Conservation (phyloP, 1,140 invertebrate species). For the Microplitis demolitor region DNA sequence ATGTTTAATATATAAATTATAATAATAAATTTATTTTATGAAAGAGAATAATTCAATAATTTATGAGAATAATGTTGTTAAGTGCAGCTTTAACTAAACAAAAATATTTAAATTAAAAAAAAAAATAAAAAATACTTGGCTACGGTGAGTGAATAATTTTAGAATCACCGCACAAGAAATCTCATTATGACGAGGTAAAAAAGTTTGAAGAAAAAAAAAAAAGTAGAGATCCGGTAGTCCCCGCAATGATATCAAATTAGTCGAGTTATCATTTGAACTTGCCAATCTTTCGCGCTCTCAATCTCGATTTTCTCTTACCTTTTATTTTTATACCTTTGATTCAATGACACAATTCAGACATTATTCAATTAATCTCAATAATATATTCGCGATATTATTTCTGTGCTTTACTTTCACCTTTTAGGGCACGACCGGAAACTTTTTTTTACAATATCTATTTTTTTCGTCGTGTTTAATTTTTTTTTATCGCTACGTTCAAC, state of each 20-base stretch:
- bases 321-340: slow-evolving; percentile 40
- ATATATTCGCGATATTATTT: background rate
- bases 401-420: background rate
- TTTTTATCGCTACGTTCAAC: too few relatives aligned
- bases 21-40: background rate
- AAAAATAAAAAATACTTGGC: slow-evolving; percentile 28
- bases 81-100: background rate
- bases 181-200: slow-evolving; percentile 49
- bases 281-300: slow-evolving; percentile 31
- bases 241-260: slow-evolving; percentile 53
- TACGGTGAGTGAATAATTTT: slow-evolving; percentile 50
- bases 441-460: background rate
- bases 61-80: background rate
- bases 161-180: slow-evolving; percentile 57
- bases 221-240: slow-evolving; percentile 38
- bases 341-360: background rate
- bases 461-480: too few relatives aligned
- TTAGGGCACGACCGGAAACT: background rate
- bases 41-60: background rate
- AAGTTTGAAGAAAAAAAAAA: slow-evolving; percentile 12
- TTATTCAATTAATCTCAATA: background rate
- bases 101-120: background rate
- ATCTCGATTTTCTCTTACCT: slow-evolving; percentile 46
- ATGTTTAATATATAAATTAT: too few relatives aligned
- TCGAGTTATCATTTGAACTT: slow-evolving; percentile 57